These are phyloP conservation scores for Protonemura montana DNA, from an alignment of 2,888 invertebrate genomes.

Conservation along the genomic window DNA sequence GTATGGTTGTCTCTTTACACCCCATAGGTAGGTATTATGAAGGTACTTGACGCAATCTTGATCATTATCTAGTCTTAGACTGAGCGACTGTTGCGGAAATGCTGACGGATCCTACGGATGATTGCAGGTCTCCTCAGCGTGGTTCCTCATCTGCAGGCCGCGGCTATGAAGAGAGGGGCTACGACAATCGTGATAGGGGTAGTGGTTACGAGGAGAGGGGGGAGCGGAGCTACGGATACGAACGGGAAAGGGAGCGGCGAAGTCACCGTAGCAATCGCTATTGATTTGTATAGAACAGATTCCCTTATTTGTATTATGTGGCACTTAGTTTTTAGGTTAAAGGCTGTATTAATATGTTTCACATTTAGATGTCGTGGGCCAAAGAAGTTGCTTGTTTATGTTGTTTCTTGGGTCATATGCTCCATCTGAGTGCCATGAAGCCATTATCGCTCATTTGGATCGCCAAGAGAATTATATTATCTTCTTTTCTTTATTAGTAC, in stretches of 20 bases:
- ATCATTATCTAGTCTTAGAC: neutral
- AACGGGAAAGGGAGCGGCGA: neutral
- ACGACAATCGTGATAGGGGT: neutral
- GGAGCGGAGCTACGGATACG: neutral
- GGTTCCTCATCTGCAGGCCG: neutral
- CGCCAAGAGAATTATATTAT: no score
- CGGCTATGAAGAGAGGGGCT: neutral
- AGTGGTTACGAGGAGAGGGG: neutral
- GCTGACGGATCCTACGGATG: neutral
- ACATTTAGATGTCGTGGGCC: neutral
- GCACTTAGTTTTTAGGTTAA: neutral
- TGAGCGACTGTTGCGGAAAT: neutral
- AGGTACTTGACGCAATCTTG: neutral
- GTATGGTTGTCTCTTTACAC: conserved; percentile 7
- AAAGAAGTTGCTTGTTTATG: neutral
- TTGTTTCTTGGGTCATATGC: neutral
- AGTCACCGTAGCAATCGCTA: neutral
- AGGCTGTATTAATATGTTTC: neutral
- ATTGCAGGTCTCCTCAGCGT: neutral
- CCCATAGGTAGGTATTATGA: neutral
- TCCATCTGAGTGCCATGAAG: neutral
- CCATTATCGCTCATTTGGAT: no score
- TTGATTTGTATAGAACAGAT: neutral
- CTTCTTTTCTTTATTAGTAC: no score
- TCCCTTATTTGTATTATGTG: neutral